Evolutionary conservation across 2,888 invertebrate species (phyloP), one percentile per base, ranked within the genome.

Genomic region (Geotrupes spiniger): DNA sequence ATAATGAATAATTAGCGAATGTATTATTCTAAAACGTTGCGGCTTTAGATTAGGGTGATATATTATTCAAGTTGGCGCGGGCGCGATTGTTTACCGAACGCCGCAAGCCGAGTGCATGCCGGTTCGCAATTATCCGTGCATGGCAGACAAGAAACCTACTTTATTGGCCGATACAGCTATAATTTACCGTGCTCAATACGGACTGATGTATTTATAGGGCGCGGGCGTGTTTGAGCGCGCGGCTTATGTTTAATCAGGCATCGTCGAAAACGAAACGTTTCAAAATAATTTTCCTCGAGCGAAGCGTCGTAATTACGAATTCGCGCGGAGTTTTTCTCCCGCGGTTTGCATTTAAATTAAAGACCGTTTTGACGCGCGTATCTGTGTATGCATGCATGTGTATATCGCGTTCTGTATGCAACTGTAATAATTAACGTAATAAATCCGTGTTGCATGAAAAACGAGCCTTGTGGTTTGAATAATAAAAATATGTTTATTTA

Each of bases 121-220:
- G 36, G 33, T 16, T 28, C 12, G 45, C 42, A 46, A 52, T 47
- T 48, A 52, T 33, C 16, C 26, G 40, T 33, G 40, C 39, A 46
- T 40, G 15, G 39, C 36, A 36, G 46, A 46, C 46, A 12, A 48
- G 48, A 45, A 44, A 46, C 49, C 43, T 39, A 43, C 41, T 53
- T 50, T 53, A 53, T 53, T 50, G 53, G 46, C 44, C 50, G 50
- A 53, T 45, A 46, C 51, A 28, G 46, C 48, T 44, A 51, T 51
- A 53, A 53, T 51, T 42, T 48, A 48, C 40, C 48, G 37, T 29
- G 50, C 47, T 45, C 53, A 44, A 50, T 50, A 42, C 46, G 47
- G 45, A 38, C 42, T 50, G 53, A 55, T 49, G 52, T 57, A 57
- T 57, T 57, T 57, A 57, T 57, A 36, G 54, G 52, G 49, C 52